A percentile compares a stretch with the other conserved stretches of the same genome.
These are phyloP conservation scores for Xiphorhynchus elegans DNA, from an alignment of 2,113 vertebrate species.

Conservation along the genomic window DNA sequence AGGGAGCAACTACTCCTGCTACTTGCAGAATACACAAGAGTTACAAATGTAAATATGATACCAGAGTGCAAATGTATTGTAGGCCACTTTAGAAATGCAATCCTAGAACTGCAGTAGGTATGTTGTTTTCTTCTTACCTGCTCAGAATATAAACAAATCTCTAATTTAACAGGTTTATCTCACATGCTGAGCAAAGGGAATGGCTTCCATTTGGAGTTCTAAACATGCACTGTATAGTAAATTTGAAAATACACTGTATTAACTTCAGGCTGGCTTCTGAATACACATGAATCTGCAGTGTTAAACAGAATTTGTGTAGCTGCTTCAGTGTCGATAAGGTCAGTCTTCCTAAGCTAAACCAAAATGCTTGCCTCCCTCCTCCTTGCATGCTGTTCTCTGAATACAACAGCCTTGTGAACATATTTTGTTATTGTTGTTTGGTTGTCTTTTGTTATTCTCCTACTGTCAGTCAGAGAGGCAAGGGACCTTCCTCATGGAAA, in stretches of 20 bases:
- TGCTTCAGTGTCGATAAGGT: neutral
- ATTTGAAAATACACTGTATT: conserved; percentile 10
- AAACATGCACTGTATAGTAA: neutral
- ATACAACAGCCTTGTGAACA: neutral
- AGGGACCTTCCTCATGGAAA: neutral
- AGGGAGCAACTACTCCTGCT: neutral
- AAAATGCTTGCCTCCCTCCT: neutral
- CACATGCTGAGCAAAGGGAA: neutral
- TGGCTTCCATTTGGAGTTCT: conserved; percentile 32
- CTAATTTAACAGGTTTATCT: conserved; percentile 14
- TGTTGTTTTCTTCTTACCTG: conserved; percentile 33
- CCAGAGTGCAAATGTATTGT: neutral
- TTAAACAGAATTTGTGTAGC: conserved; percentile 1
- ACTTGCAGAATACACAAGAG: neutral
- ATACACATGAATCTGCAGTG: neutral
- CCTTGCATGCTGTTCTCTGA: neutral
- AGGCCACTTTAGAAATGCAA: neutral
- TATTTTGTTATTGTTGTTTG: neutral
- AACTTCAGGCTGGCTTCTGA: conserved; percentile 13
- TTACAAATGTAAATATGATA: neutral
- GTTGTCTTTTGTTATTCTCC: neutral
- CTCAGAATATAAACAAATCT: conserved; percentile 58
- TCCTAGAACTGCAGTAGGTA: neutral
- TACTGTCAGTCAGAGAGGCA: neutral
- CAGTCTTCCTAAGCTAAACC: neutral